Base-by-base conservation (phyloP, 2,888 invertebrate species). In the Ichneumon xanthorius region DNA sequence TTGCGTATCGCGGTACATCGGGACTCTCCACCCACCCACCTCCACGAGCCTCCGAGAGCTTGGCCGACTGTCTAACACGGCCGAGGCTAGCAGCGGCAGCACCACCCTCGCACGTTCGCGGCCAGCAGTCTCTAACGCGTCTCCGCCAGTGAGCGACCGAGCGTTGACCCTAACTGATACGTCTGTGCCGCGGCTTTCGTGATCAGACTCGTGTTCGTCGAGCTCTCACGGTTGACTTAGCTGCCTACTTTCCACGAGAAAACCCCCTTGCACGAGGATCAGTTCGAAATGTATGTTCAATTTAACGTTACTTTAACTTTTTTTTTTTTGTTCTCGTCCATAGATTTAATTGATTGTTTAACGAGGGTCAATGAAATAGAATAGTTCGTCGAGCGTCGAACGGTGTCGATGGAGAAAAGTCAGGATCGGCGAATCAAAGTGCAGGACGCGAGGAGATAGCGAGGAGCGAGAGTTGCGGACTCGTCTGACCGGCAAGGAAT, bases 111-210 rank as follows among this genome's bases (percentile, higher is more conserved):
- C 79, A 70, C 71, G 71, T 76, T 85, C 79, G 87, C 45, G 72
- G 86, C 84, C 76, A 81, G 85, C 86, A 87, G 86, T 87, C 86
- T 86, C 85, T 81, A 78, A 72, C 79, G 63, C 80, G 58, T 53
- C 68, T 63, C 72, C 77, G 81, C 79, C 87, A 88, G 88, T 87
- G 85, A 82, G 86, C 85, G 79, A 80, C 81, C 77, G 86, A 84
- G 82, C 88, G 87, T 88, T 88, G 87, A 88, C 88, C 88, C 86
- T 87, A 81, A 84, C 80, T 85, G 84, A 86, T 84, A 85, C 84
- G 76, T 55, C 37, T 48, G 76, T 65, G 65, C 76, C 65, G 63
- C 65, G 65, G 63, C 4, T 82, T 45, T 73, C 48, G 70, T 70
- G 61, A 72, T 72, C 72, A 5, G 37, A 37, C 33, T 14, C 37